Evolutionary conservation across 2,113 vertebrate genomes (phyloP).

Genomic region (Nannospalax galili): DNA sequence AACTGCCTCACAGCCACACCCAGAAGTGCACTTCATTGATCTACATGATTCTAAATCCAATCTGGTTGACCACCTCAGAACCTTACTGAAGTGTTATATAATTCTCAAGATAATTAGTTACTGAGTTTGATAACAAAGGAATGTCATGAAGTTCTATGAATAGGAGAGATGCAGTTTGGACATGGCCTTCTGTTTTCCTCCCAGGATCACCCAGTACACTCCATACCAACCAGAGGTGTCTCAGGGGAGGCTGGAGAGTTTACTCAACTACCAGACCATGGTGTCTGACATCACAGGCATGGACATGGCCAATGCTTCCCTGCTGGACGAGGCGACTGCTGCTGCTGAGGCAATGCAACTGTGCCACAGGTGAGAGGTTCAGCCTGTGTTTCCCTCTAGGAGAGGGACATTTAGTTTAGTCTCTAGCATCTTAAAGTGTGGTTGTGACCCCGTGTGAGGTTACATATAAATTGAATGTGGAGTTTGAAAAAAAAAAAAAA

Average conservation of each 20-base stretch:
- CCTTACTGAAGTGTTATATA: background rate
- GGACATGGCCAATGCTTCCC: constrained; percentile 95
- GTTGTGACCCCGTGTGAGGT: background rate
- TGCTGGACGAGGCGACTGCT: constrained; percentile 97
- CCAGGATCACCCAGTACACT: constrained; percentile 98
- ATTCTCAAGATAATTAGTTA: constrained; percentile 7
- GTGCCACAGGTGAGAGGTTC: constrained; percentile 92
- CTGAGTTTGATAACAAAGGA: background rate
- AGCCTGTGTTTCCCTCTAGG: background rate
- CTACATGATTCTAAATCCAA: background rate
- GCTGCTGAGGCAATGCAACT: constrained; percentile 99
- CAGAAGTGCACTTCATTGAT: background rate
- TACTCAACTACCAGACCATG: constrained; percentile 99
- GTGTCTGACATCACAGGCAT: constrained; percentile 97
- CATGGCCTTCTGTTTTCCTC: constrained; percentile 33
- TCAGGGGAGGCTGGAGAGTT: constrained; percentile 96
- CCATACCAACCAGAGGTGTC: constrained; percentile 98
- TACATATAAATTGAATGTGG: background rate
- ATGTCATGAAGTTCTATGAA: background rate
- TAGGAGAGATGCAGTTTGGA: background rate
- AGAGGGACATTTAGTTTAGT: background rate
- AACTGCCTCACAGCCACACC: background rate
- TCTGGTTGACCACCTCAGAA: background rate
- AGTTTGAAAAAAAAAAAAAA: background rate
- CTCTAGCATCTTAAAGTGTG: background rate